These are phyloP conservation scores for Crotalus helleri DNA, from an alignment of 2,113 vertebrate genomes.

Conservation along the genomic window DNA sequence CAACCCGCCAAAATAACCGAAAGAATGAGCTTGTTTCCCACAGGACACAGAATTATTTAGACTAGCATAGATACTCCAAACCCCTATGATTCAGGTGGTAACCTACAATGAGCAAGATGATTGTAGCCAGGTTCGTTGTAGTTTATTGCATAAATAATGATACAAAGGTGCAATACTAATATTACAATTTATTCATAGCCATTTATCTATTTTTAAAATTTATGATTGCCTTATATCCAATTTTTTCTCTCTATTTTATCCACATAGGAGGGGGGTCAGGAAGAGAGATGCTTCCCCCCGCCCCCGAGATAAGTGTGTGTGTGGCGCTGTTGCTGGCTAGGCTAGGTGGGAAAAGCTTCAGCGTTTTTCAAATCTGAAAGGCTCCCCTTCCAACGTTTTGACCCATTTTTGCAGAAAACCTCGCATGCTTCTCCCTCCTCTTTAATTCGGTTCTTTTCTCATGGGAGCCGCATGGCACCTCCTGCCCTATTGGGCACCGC, in stretches of 20 bases:
- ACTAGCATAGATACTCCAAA: too few relatives aligned
- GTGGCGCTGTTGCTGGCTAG: not conserved
- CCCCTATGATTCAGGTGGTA: too few relatives aligned
- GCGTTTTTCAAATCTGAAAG: not conserved
- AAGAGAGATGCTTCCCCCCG: not conserved
- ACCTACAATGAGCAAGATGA: too few relatives aligned
- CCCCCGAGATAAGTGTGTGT: not conserved
- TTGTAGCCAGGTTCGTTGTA: not conserved
- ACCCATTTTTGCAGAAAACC: not conserved
- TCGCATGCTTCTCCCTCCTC: not conserved
- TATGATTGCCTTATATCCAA: not conserved
- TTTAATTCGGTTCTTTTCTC: not conserved
- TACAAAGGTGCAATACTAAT: not conserved
- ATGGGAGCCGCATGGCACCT: constrained; percentile 22
- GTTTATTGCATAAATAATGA: not conserved
- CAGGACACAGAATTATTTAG: too few relatives aligned
- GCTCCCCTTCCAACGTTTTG: not conserved
- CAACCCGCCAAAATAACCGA: too few relatives aligned
- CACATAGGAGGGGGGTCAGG: not conserved
- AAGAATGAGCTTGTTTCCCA: too few relatives aligned
- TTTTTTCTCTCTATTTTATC: not conserved
- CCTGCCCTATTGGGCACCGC: not conserved
- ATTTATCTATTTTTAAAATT: not conserved
- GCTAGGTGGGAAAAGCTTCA: not conserved
- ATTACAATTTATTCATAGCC: not conserved